Conservation (phyloP, 2,113 vertebrate species). For the Podarcis cretensis region DNA sequence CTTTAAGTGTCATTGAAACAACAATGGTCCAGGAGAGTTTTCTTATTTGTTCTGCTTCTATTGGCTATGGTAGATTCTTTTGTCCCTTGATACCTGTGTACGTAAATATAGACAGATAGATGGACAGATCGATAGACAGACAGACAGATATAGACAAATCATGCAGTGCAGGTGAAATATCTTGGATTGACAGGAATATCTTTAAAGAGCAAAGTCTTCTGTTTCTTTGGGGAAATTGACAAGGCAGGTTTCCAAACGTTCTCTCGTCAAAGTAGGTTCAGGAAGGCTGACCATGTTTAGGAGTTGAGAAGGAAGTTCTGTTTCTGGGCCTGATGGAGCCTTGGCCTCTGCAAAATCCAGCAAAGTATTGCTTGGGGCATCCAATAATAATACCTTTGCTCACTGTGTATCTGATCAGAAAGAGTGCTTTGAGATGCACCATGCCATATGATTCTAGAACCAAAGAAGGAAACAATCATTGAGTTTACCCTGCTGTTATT, state of each 20-base stretch:
- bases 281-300: neutral
- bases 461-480: no score
- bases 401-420: neutral
- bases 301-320: neutral
- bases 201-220: neutral
- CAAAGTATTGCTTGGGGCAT: neutral
- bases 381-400: neutral
- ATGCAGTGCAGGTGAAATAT: neutral
- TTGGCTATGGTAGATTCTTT: neutral
- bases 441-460: conserved; percentile 6
- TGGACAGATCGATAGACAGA: neutral
- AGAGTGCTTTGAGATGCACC: neutral
- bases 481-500: neutral
- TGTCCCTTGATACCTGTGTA: neutral
- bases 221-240: neutral
- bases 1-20: conserved; percentile 24
- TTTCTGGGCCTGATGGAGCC: neutral
- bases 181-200: neutral
- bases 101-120: neutral
- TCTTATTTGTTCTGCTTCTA: neutral
- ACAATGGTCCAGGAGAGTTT: neutral
- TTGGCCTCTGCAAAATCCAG: neutral
- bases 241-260: neutral
- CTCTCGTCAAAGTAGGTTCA: neutral
- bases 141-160: neutral